Conservation (phyloP, 2,797 vertebrate genomes). For the Scolopax bukidnonensis region DNA sequence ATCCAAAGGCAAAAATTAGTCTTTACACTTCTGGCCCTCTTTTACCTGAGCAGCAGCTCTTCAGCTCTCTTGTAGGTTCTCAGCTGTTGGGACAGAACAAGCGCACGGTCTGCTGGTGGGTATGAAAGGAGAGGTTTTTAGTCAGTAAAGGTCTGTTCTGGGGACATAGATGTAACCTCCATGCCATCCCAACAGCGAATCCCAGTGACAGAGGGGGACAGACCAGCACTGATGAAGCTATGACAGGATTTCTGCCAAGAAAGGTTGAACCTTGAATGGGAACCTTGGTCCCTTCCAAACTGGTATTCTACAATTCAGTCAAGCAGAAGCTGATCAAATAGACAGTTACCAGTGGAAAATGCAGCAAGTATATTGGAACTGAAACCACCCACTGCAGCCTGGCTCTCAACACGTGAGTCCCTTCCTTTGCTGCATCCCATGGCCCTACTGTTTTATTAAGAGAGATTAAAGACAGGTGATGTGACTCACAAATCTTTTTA, state of each 20-base stretch:
- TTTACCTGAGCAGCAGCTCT: neutral
- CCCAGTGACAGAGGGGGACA: neutral
- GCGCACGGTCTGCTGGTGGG: neutral
- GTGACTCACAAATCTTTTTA: neutral
- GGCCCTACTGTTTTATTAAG: neutral
- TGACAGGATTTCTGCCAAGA: neutral
- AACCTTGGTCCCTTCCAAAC: neutral
- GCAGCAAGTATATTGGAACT: neutral
- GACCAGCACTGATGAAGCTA: neutral
- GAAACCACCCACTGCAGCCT: neutral
- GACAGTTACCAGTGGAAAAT: neutral
- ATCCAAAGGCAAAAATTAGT: neutral
- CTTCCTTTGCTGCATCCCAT: neutral
- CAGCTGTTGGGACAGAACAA: neutral
- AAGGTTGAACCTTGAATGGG: neutral
- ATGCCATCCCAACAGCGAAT: neutral
- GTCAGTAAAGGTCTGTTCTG: neutral
- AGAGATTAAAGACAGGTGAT: neutral
- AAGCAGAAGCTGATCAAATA: neutral
- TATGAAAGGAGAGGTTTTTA: accelerated
- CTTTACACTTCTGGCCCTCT: neutral
- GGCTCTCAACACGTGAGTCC: neutral
- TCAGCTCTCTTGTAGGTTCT: accelerated
- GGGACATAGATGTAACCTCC: neutral
- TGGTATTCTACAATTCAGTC: neutral